Base-by-base conservation (phyloP, 2,797 vertebrate genomes). In the Eupleurogrammus muticus region DNA sequence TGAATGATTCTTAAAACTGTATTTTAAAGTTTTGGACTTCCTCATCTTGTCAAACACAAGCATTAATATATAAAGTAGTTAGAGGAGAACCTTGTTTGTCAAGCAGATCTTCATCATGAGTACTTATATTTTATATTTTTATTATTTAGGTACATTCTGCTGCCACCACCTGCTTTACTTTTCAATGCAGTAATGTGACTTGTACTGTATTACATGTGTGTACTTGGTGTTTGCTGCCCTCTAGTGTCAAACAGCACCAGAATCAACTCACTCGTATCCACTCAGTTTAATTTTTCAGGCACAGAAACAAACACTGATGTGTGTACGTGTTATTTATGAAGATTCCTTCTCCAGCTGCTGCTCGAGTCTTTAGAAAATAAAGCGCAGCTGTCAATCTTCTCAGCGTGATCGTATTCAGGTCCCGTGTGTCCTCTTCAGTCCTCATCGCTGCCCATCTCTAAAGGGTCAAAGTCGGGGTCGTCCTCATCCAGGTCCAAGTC, bases 401-500 rank as follows among this genome's bases (percentile, higher is more conserved):
- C 78, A 42, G 61, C 67, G 42, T 61, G 78, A 89, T 92, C 83
- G 84, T 24, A 16, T 44, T 46, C 28, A 65, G 9, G 19, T 70
- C 38, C 66, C n/a, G 20, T 58, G 66, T 80, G 62, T 24, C 85
- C 58, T 66, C 11, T 76, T 92, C 79, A 95, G 72, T 93, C 93
- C 78, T 95, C 95, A 86, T 98, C 96, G 14, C 97, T 98, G 64
- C 94, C 97, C 81, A 96, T 89, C 64, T 93, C 94, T 84, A 96
- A 92, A 23, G 97, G 96, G 65, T 96, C 95, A 89, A 96, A 98
- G 87, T 98, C 96, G 2, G 96, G 96, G 59, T 98, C 96, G 4
- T 97, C 96, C 67, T 98, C 97, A 2, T 99, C 97, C 87, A 99
- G 86, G 59, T 98, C 97, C 89, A 99, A 90, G 87, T 99, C 97